These are phyloP conservation scores for Oscheius onirici DNA, from an alignment of 2,888 invertebrate genomes.

Conservation along the genomic window DNA sequence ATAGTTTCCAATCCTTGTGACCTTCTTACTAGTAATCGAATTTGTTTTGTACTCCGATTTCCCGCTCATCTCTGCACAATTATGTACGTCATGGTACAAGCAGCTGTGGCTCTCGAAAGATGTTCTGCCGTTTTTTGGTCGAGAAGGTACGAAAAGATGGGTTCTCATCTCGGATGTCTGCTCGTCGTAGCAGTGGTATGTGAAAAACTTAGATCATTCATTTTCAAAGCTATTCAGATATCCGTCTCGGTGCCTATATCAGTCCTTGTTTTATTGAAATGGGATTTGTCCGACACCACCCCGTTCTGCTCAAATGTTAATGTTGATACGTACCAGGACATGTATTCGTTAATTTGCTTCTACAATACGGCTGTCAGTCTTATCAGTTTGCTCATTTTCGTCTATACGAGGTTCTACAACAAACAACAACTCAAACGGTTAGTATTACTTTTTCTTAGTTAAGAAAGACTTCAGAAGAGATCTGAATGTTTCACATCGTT, in stretches of 20 bases:
- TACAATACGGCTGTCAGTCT: background rate
- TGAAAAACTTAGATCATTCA: background rate
- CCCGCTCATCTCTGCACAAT: slow-evolving; percentile 1
- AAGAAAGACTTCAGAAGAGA: background rate
- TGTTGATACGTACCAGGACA: background rate
- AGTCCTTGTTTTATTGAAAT: background rate
- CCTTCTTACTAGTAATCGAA: background rate
- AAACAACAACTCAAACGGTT: background rate
- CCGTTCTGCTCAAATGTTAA: slow-evolving; percentile 15
- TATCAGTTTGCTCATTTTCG: background rate
- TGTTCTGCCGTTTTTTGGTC: background rate
- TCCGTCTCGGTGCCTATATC: background rate
- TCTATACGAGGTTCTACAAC: background rate
- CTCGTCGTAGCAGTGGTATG: background rate
- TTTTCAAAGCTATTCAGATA: background rate
- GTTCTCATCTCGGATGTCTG: background rate
- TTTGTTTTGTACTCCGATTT: slow-evolving; percentile 1
- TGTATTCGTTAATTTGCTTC: slow-evolving; percentile 10
- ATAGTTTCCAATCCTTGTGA: background rate
- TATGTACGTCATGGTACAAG: slow-evolving; percentile 2
- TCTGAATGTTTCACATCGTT: background rate
- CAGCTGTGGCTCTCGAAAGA: slow-evolving; percentile 3
- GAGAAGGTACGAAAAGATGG: background rate
- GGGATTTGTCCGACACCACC: background rate
- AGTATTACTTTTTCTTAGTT: background rate